These are phyloP conservation scores for Charadrius vociferus DNA, from an alignment of 2,113 vertebrate species.

Conservation along the genomic window DNA sequence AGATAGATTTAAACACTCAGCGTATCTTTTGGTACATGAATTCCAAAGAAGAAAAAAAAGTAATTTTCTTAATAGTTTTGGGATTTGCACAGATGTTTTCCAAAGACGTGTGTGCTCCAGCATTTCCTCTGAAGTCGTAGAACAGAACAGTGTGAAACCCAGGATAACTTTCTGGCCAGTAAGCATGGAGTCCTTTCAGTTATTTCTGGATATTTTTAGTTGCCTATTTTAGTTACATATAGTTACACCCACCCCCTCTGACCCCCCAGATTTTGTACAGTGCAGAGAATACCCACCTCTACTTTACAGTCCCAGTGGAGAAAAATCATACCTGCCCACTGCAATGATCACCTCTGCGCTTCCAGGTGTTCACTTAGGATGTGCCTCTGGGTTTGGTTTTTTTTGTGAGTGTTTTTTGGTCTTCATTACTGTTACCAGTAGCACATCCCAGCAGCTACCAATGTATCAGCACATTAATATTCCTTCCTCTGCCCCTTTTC, in stretches of 20 bases:
- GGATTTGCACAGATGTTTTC: neutral
- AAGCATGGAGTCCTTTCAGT: neutral
- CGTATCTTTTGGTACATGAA: neutral
- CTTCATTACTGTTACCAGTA: neutral
- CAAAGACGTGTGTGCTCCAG: neutral
- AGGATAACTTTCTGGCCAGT: neutral
- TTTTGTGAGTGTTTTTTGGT: neutral
- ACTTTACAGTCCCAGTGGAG: neutral
- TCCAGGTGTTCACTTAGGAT: neutral
- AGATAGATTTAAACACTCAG: neutral
- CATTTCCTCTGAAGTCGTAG: neutral
- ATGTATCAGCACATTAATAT: neutral
- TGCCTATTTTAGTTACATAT: neutral
- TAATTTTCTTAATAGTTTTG: neutral
- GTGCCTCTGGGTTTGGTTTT: neutral
- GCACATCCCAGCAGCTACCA: neutral
- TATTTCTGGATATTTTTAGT: neutral
- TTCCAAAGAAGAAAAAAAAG: neutral
- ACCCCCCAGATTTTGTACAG: neutral
- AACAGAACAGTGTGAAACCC: neutral
- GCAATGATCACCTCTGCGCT: neutral
- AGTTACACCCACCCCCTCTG: too few relatives aligned
- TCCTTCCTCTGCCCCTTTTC: neutral
- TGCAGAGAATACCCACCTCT: neutral
- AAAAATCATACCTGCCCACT: neutral